Base-by-base conservation (phyloP, 2,888 invertebrate species). In the Morinoia aosen region DNA sequence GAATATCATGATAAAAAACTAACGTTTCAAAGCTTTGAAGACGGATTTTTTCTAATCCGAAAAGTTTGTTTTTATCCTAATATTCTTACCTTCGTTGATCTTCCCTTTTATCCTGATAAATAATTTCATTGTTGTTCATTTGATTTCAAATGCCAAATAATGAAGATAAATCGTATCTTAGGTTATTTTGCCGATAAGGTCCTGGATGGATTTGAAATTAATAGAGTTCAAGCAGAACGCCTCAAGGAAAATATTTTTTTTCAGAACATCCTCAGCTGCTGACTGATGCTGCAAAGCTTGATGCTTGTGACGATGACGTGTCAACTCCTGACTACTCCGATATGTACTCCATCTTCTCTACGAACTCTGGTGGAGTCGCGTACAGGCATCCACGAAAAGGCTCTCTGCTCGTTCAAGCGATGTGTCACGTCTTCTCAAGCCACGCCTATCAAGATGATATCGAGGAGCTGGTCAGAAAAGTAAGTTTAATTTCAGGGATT, bases 301-400 rank as follows among this genome's bases (percentile, higher is more conserved):
- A 90, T 12, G 19, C 40, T 0, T 33, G 16, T 16, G 57, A 33
- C 58, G 39, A 57, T 8, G 93, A 93, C 48, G 40, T 16, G 1
- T 2, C 40, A n/a, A 19, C 40, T 8, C 95, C 95, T 0, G 95
- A 95, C 88, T 96, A 96, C 76, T 96, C 96, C 0, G 96, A 96
- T 58, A 96, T 96, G 95, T 96, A 95, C 91, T 96, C 96, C n/a
- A 96, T 96, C 58, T 96, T 96, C 94, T 96, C 96, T 2, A 96
- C 96, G n/a, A 88, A 95, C 57, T 91, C 95, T 14, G 96, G 96
- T 0, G 96, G 96, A 58, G 95, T 96, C 14, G 96, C 95, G 58
- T 95, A 96, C 95, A 88, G 96, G 39, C 95, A 96, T 56, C 95
- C 95, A 12, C 76, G 76, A 5, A 96, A 96, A 56, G 96, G 96